Evolutionary conservation across 2,113 vertebrate species (phyloP).

Genomic region (Syngnathus scovelli): DNA sequence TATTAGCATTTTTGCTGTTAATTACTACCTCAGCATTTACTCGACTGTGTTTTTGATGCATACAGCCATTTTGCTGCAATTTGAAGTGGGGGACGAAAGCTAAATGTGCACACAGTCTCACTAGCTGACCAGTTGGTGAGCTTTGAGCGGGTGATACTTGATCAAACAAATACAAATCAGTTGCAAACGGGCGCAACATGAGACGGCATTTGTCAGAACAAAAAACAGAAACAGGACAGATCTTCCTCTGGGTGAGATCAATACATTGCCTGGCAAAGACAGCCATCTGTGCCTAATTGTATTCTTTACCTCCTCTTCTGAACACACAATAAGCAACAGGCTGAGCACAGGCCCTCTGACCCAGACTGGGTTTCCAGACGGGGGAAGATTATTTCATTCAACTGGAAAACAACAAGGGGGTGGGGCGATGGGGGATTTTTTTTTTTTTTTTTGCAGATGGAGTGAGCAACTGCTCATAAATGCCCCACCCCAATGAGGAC

Average conservation of each 20-base stretch:
- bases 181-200: constrained; percentile 31
- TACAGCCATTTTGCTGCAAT: neutral
- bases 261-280: constrained; percentile 70
- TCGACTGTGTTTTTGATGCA: neutral
- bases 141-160: constrained; percentile 34
- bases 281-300: constrained; percentile 80
- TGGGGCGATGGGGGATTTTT: constrained; percentile 34
- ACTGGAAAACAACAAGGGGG: constrained; percentile 76
- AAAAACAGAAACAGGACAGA: constrained; percentile 55
- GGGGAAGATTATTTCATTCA: constrained; percentile 76
- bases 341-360: constrained; percentile 73
- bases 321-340: constrained; percentile 78
- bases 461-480: constrained; percentile 62
- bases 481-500: constrained; percentile 59
- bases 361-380: constrained; percentile 73
- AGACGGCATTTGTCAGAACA: constrained; percentile 47
- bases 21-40: neutral
- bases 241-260: constrained; percentile 57
- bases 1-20: neutral
- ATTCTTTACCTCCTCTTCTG: constrained; percentile 67
- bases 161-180: constrained; percentile 54
- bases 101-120: neutral
- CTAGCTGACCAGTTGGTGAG: constrained; percentile 25
- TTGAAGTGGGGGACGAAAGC: too few species aligned
- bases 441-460: constrained; percentile 56